phyloP scores from a whole-genome alignment of 2,113 vertebrate genomes.

The Lynx canadensis region DNA sequence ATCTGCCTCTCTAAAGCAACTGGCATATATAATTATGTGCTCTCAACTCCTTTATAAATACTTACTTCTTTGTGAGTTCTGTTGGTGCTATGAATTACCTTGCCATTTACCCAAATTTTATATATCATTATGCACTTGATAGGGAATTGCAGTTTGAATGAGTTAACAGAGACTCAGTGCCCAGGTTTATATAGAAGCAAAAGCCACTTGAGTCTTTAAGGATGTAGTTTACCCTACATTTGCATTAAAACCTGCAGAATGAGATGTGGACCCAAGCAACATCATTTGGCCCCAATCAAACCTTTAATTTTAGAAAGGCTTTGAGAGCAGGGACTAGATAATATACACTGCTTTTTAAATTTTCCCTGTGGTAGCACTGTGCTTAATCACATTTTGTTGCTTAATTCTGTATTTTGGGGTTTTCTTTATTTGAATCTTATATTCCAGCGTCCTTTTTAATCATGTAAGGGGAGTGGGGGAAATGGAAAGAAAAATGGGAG shows the following conservation, averaged over 20 bases:
- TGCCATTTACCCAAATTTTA: constrained; percentile 21
- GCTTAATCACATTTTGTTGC: neutral
- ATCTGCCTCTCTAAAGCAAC: neutral
- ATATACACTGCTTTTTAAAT: neutral
- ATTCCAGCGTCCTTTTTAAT: neutral
- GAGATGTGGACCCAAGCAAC: neutral
- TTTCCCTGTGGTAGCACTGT: neutral
- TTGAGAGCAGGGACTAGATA: neutral
- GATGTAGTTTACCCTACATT: neutral
- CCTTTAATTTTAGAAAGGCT: neutral
- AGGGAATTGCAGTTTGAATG: neutral
- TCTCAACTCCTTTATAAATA: neutral
- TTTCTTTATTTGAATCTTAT: constrained; percentile 39
- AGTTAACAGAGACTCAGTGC: constrained; percentile 25
- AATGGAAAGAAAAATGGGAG: neutral
- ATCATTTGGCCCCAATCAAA: neutral
- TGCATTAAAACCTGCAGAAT: constrained; percentile 23
- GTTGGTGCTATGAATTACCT: constrained; percentile 34
- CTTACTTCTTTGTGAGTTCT: constrained; percentile 39
- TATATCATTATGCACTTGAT: constrained; percentile 7
- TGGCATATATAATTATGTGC: constrained; percentile 51
- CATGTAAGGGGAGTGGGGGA: neutral
- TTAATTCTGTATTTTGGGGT: constrained; percentile 20
- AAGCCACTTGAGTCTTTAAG: neutral
- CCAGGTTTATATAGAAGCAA: constrained; percentile 3